Evolutionary conservation across 2,113 vertebrate species (phyloP).

Genomic region (Oenanthe melanoleuca): DNA sequence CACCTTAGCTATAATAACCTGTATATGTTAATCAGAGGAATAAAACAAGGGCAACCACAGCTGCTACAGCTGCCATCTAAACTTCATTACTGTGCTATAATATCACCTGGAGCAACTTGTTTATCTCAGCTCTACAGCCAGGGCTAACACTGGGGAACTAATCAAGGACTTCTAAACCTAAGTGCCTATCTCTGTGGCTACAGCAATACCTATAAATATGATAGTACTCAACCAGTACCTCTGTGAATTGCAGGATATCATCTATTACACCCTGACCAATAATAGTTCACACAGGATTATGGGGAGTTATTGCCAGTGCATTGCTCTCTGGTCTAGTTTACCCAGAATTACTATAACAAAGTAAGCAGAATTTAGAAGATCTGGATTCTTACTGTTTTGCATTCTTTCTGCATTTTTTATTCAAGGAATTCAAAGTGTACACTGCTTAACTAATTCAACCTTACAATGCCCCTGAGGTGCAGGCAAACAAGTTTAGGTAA

Average conservation of each 20-base stretch:
- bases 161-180: constrained; percentile 38
- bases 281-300: background rate
- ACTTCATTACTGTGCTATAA: background rate
- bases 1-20: background rate
- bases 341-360: background rate
- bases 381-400: background rate
- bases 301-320: background rate
- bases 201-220: constrained; percentile 29
- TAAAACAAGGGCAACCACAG: background rate
- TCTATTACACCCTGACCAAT: constrained; percentile 1
- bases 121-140: constrained; percentile 16
- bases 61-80: background rate
- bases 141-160: constrained; percentile 21
- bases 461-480: background rate
- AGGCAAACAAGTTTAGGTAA: background rate
- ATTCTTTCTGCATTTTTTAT: constrained; percentile 21
- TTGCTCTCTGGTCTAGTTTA: background rate
- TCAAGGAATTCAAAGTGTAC: background rate
- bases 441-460: constrained; percentile 19
- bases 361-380: background rate
- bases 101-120: background rate
- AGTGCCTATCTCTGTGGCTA: background rate
- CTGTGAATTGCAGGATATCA: background rate
- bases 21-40: constrained; percentile 3
- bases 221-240: background rate